These are phyloP conservation scores for Gymnoscopelus braueri DNA, from an alignment of 2,797 vertebrate genomes.

Conservation along the genomic window DNA sequence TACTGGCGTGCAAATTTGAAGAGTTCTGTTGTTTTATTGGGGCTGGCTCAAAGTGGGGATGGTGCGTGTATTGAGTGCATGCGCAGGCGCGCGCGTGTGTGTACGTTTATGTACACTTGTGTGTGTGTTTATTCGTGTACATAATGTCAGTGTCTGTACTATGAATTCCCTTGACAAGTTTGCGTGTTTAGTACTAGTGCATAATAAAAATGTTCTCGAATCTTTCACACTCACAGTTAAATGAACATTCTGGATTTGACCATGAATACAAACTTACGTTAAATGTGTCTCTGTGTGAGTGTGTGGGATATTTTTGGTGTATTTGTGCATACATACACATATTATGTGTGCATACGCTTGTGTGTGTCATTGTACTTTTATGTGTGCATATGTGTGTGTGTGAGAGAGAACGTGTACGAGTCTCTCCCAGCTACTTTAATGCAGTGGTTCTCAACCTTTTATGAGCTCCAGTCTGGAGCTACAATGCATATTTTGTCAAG, in stretches of 20 bases:
- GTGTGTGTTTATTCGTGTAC: slow-evolving; percentile 5
- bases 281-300: neutral
- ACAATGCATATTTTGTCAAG: too few relatives aligned
- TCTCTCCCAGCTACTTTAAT: too few relatives aligned
- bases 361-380: neutral
- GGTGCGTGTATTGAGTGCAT: slow-evolving; percentile 28
- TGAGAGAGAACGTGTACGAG: neutral
- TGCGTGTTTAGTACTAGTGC: neutral
- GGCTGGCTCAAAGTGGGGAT: slow-evolving; percentile 25
- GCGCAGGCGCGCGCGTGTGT: slow-evolving; percentile 11
- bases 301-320: neutral
- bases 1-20: slow-evolving; percentile 40
- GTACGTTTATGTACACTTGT: neutral
- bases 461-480: too few relatives aligned
- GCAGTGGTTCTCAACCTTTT: too few relatives aligned
- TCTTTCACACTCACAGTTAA: too few relatives aligned
- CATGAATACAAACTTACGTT: neutral
- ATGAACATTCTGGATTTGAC: too few relatives aligned
- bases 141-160: slow-evolving; percentile 4
- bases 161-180: neutral
- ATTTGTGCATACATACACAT: neutral
- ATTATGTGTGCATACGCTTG: too few relatives aligned
- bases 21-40: slow-evolving; percentile 57
- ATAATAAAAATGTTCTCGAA: too few relatives aligned
- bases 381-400: neutral